Base-by-base conservation (phyloP, 2,113 vertebrate genomes). In the Blennius ocellaris region DNA sequence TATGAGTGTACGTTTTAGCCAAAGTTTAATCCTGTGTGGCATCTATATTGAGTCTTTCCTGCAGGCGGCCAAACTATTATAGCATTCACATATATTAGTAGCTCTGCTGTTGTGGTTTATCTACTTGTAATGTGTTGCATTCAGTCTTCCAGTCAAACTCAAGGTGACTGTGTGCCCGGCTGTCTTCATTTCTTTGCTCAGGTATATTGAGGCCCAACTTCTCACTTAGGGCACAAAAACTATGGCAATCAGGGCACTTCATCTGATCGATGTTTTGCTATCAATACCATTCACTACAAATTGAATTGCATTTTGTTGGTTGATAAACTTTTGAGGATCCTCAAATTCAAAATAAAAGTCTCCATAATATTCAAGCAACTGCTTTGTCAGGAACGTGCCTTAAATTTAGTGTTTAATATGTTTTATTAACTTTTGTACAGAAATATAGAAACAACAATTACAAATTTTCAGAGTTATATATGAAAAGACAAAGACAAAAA, bases 101-200 rank as follows among this genome's bases (percentile, higher is more conserved):
- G 38, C 52, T 59, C 64, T 74, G 65, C 50, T 63, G 77, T 43
- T 50, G 37, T 65, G 48, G 39, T 75, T 68, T 73, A 51, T 84
- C 78, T 75, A 17, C 73, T 58, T 72, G 64, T 84, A 76, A 75
- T 76, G 84, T 44, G 55, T 58, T 72, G 61, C 57, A 43, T 71
- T 84, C 68, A 40, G 62, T 86, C 67, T 77, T 80, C 47, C 57
- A 81, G 78, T 52, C 64, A 82, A 40, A 81, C 78, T 67, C 58
- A 48, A 62, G 70, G 78, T 69, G 53, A 50, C 56, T 59, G 41
- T 52, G 15, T 36, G 69, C 61, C 49, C 14, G 66, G 45, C 11
- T 78, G 16, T 7, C 58, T 80, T 88, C 12, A 67, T 76, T 80
- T 54, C 55, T 73, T 43, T 50, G n/a, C 53, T 66, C 41, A 36